These are phyloP conservation scores for Nemopilema nomurai DNA, from an alignment of 30 jellyfish, hydroid and myxozoan genomes.

Conservation along the genomic window DNA sequence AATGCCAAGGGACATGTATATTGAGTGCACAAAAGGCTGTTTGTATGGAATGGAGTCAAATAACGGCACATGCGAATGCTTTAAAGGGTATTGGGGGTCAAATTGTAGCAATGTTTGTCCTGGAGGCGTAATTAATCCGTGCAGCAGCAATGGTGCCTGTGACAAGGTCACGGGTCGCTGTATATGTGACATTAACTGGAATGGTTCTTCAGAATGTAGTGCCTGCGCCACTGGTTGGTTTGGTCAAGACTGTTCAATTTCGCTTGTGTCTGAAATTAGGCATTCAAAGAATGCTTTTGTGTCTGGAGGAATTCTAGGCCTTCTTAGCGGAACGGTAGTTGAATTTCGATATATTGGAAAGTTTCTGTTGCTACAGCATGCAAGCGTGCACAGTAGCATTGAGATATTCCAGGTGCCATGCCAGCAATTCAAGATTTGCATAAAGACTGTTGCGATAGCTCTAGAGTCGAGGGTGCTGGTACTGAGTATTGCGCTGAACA, in stretches of 20 bases:
- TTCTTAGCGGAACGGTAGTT: constrained; percentile 31
- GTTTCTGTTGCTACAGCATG: constrained; percentile 33
- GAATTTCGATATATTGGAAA: constrained; percentile 45
- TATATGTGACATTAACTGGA: constrained; percentile 52
- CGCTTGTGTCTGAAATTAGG: not conserved
- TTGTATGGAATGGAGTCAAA: constrained; percentile 27
- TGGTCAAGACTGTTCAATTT: constrained; percentile 59
- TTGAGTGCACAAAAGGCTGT: constrained; percentile 26
- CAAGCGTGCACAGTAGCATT: constrained; percentile 18
- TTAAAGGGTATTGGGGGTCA: constrained; percentile 63
- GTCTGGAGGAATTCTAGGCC: constrained; percentile 33
- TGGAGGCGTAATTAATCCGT: constrained; percentile 53
- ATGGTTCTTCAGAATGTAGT: constrained; percentile 59
- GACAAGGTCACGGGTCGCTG: constrained; percentile 24
- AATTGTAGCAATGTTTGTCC: constrained; percentile 57
- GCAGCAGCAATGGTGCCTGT: constrained; percentile 53
- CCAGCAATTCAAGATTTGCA: constrained; percentile 27
- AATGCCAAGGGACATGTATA: constrained; percentile 24
- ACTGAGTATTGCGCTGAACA: constrained; percentile 23
- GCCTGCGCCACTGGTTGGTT: constrained; percentile 45
- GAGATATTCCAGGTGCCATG: constrained; percentile 48
- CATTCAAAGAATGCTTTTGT: not conserved
- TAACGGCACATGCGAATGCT: constrained; percentile 41
- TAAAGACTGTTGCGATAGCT: constrained; percentile 28
- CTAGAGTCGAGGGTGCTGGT: constrained; percentile 26